phyloP scores from a whole-genome alignment of 1,140 invertebrate species.

The Trichonephila inaurata region DNA sequence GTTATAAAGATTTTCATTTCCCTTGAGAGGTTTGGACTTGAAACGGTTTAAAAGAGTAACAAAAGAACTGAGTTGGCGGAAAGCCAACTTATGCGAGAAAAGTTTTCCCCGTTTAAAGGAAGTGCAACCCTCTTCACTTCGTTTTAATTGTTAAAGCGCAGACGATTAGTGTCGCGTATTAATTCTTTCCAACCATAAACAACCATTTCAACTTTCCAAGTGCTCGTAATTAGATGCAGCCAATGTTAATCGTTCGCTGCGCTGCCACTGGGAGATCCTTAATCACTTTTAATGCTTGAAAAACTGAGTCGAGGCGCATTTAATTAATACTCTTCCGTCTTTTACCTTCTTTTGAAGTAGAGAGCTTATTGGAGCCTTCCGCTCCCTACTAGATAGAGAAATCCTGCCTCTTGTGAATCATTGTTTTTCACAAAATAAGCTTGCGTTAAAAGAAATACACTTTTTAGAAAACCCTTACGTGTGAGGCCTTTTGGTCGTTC shows the following conservation, averaged over 20 bases:
- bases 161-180: constrained; percentile 72
- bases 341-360: not conserved
- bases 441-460: too few relatives aligned
- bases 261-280: constrained; percentile 66
- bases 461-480: constrained; percentile 12
- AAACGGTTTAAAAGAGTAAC: constrained; percentile 20
- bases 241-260: constrained; percentile 67
- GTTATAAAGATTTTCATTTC: not conserved
- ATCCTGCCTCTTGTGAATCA: not conserved
- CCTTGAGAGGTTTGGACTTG: not conserved
- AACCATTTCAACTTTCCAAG: constrained; percentile 70
- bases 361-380: too few relatives aligned
- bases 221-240: constrained; percentile 68
- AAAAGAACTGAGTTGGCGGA: constrained; percentile 40
- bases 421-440: constrained; percentile 74
- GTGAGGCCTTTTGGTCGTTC: not conserved
- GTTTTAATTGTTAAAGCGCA: constrained; percentile 69
- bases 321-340: constrained; percentile 71
- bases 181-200: constrained; percentile 74
- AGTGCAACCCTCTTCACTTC: constrained; percentile 6
- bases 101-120: constrained; percentile 29
- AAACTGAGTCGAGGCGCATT: constrained; percentile 63
- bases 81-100: constrained; percentile 52
- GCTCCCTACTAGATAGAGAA: too few relatives aligned
- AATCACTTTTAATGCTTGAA: constrained; percentile 74